A percentile compares a stretch with the other conserved stretches of the same genome.
Conservation (phyloP, 1,140 invertebrate genomes). For the Zophobas morio region DNA sequence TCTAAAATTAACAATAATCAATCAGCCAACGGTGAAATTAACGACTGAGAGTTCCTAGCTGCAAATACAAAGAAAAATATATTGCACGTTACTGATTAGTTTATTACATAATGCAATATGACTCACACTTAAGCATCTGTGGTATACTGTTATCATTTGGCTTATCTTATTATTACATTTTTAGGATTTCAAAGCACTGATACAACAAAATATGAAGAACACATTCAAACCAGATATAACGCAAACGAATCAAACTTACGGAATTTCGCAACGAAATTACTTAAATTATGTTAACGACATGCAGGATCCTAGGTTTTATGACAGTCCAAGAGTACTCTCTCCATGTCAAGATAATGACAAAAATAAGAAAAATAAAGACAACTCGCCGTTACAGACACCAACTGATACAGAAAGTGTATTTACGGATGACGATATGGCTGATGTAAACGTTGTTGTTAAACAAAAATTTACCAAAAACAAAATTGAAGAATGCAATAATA, state of each 20-base stretch:
- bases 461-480: conserved; percentile 73
- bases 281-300: conserved; percentile 57
- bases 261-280: conserved; percentile 59
- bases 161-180: neutral
- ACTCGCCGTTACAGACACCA: conserved; percentile 71
- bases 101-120: no score
- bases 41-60: no score
- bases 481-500: conserved; percentile 37
- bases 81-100: no score
- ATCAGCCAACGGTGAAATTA: no score
- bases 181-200: conserved; percentile 58
- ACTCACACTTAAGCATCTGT: no score
- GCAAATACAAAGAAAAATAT: no score
- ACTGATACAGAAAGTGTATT: conserved; percentile 74
- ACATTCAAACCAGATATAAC: conserved; percentile 44
- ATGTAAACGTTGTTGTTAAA: conserved; percentile 71
- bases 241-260: conserved; percentile 59
- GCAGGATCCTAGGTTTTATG: conserved; percentile 71
- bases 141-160: no score
- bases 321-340: conserved; percentile 68
- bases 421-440: conserved; percentile 74
- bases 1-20: no score
- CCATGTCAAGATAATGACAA: conserved; percentile 37
- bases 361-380: conserved; percentile 64
- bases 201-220: conserved; percentile 59